Conservation (phyloP, 2,797 vertebrate species). For the Chloroceryle inda region DNA sequence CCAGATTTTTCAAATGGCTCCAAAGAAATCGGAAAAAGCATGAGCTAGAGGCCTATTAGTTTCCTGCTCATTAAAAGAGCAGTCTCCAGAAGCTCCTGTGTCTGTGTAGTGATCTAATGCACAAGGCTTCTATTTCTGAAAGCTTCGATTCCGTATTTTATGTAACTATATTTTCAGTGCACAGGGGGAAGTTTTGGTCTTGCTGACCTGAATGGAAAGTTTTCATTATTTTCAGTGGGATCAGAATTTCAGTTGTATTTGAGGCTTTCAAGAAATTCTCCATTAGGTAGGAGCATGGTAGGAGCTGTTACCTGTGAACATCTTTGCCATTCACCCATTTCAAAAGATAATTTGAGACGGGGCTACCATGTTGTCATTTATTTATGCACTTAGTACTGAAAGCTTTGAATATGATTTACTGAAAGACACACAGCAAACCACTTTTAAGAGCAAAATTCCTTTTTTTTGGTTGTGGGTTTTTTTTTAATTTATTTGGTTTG, state of each 20-base stretch:
- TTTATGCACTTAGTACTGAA: background rate
- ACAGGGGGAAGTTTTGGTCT: background rate
- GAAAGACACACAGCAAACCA: background rate
- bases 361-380: background rate
- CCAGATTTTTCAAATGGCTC: background rate
- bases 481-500: too few relatives aligned
- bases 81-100: background rate
- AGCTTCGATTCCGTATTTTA: background rate
- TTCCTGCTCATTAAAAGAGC: background rate
- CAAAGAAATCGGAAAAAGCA: background rate
- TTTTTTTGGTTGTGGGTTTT: fast-evolving
- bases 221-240: background rate
- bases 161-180: background rate
- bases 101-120: background rate
- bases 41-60: background rate
- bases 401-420: background rate
- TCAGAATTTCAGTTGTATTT: background rate
- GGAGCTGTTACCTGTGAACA: background rate
- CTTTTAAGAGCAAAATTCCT: background rate
- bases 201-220: background rate
- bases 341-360: background rate
- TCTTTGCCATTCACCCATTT: background rate
- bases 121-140: background rate
- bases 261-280: background rate
- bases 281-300: fast-evolving